Evolutionary conservation across 2,888 invertebrate species (phyloP), one percentile per base, ranked within the genome.

Genomic region (Trimorus sp.): DNA sequence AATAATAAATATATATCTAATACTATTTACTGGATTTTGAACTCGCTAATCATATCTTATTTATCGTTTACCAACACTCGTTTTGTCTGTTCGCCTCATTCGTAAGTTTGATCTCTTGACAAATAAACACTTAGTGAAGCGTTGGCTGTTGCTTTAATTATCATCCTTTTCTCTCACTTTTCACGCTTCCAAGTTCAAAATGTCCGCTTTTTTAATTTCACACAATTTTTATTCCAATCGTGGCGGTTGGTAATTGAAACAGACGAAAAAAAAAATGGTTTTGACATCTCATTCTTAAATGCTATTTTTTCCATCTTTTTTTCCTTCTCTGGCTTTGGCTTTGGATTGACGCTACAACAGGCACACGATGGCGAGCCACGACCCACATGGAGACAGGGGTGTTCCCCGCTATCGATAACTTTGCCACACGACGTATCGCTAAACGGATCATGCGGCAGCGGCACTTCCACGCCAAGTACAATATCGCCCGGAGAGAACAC

Each of bases 391-490:
- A 88, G 89, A 49, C 90, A 90, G 74, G 91, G 91, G 66, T 90
- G 89, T 73, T 91, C 91, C 37, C 90, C 91, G 12, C 84, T 91
- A 26, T 91, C 91, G 59, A 91, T 91, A 81, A 89, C 90, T 38
- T 65, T 91, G 84, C 90, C 90, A 5, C 88, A 89, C 71, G 91
- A 91, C 76, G 73, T 86, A 14, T 80, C 86, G 49, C 82, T 88
- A 60, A 90, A 90, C 79, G 90, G 90, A 48, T 89, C 90, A 26
- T 91, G 88, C 83, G 89, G 89, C 84, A 91, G 92, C 84, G 92
- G 92, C 37, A 90, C 91, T 14, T 92, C 92, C 37, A 92, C 93
- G 6, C 92, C 93, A 2, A 92, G 92, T 75, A 92, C 92, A 49
- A 92, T 92, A 79, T 92, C 92, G 77, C 92, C 92, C 0, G 92